Percentiles rank a stretch among this genome's conserved stretches.
phyloP scores from a whole-genome alignment of 2,797 vertebrate genomes.

The Silurus lanzhouensis region DNA sequence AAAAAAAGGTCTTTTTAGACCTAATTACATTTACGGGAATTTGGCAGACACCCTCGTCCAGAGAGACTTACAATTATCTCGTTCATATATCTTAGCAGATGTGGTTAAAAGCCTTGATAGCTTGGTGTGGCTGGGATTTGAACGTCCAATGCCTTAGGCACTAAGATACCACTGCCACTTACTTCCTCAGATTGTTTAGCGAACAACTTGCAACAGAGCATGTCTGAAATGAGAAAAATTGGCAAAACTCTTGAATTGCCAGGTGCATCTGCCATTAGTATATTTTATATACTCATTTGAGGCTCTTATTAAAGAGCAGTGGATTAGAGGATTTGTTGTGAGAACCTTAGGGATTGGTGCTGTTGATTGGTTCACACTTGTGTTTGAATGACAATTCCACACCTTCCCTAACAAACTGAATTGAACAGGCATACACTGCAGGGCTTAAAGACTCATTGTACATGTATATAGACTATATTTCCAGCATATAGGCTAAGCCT shows the following conservation, averaged over 20 bases:
- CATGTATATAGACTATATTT: no score
- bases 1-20: background rate
- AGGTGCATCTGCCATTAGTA: background rate
- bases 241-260: background rate
- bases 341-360: background rate
- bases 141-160: no score
- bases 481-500: background rate
- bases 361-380: slow-evolving; percentile 5
- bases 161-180: no score
- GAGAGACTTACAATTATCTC: no score
- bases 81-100: no score
- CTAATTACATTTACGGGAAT: no score
- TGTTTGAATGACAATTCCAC: slow-evolving; percentile 1
- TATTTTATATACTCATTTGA: background rate
- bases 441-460: background rate
- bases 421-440: background rate
- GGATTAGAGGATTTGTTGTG: background rate
- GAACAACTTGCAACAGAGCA: background rate
- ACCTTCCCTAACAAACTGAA: background rate
- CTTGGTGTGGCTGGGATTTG: no score
- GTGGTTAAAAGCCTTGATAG: no score
- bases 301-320: background rate
- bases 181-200: background rate
- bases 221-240: background rate
- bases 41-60: no score